Base-by-base conservation (phyloP, 1,140 invertebrate species). In the Euglossa dilemma region DNA sequence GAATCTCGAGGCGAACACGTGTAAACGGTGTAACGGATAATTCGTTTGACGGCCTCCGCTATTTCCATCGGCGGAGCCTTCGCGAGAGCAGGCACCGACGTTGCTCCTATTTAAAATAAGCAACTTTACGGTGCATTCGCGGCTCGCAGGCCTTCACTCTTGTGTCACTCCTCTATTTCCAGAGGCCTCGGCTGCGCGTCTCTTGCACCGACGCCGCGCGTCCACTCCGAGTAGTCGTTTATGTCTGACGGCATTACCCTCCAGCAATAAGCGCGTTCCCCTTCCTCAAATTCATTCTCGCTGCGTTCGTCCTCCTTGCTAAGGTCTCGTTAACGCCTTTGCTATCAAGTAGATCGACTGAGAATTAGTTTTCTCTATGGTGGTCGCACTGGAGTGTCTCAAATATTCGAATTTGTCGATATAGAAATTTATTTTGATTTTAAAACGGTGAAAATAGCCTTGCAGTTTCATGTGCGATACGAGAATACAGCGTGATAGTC, bases 101-200 rank as follows among this genome's bases (percentile, higher is more conserved):
- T n/a, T 72, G 77, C 28, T 76, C 57, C 80, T 82, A 82, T 82
- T 82, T 82, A 76, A 82, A 82, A 76, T 76, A 82, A 82, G 72
- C 73, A 82, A 56, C 73, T 61, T 76, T 69, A 82, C 80, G 28
- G 79, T 82, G 71, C 80, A 82, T 76, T 61, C 61, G 52, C 54
- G 43, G n/a, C 25, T 18, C 47, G 50, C 75, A 77, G 57, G 81
- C 75, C 81, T 83, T 83, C 73, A 76, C 80, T 81, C 80, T 81
- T 78, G 74, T 83, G 81, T 83, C 81, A 71, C 75, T 83, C 81
- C 61, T 83, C 80, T 77, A 77, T 83, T 77, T 83, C 74, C 80
- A 77, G 80, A 70, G 56, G 56, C 74, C 28, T 70, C 73, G 56
- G 71, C 56, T 12, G 54, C 28, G 73, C 64, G 54, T 45, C 54